Conservation (phyloP, 37 sponge, comb jelly and placozoan species). For the Diacarnus erythraeanus region DNA sequence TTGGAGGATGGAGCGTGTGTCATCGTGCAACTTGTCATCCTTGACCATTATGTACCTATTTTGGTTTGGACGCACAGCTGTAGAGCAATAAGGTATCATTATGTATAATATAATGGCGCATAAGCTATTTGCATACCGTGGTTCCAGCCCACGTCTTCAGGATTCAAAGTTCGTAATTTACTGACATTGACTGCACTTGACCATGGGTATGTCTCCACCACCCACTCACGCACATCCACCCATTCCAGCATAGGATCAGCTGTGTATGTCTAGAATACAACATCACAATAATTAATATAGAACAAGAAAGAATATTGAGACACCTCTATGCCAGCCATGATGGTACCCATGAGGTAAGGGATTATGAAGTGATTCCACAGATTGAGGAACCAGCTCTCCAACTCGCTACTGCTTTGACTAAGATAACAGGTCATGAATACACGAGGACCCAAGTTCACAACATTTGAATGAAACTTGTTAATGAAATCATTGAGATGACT, state of each 20-base stretch:
- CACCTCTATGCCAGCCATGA: conserved; percentile 86
- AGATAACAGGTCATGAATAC: conserved; percentile 76
- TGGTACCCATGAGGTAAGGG: conserved; percentile 77
- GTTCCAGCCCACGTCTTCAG: conserved; percentile 78
- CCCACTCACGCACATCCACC: conserved; percentile 79
- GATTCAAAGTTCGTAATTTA: conserved; percentile 66
- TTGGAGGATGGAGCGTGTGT: conserved; percentile 20
- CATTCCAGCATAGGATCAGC: conserved; percentile 66
- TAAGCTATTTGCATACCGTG: conserved; percentile 55
- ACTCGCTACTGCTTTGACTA: conserved; percentile 19
- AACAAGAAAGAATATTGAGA: not conserved
- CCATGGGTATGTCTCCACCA: conserved; percentile 79
- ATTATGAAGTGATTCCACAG: conserved; percentile 85
- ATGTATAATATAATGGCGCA: not conserved
- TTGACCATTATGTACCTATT: conserved; percentile 29
- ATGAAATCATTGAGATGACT: conserved; percentile 67
- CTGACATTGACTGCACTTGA: conserved; percentile 26
- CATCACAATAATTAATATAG: no score
- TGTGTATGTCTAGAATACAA: conserved; percentile 60
- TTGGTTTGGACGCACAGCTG: conserved; percentile 57
- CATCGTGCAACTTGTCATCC: conserved; percentile 18
- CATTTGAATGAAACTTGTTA: conserved; percentile 67
- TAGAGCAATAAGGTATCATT: not conserved
- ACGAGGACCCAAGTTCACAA: conserved; percentile 71
- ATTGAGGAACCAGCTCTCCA: conserved; percentile 81